Base-by-base conservation (phyloP, 2,113 vertebrate genomes). In the Mastomys natalensis region DNA sequence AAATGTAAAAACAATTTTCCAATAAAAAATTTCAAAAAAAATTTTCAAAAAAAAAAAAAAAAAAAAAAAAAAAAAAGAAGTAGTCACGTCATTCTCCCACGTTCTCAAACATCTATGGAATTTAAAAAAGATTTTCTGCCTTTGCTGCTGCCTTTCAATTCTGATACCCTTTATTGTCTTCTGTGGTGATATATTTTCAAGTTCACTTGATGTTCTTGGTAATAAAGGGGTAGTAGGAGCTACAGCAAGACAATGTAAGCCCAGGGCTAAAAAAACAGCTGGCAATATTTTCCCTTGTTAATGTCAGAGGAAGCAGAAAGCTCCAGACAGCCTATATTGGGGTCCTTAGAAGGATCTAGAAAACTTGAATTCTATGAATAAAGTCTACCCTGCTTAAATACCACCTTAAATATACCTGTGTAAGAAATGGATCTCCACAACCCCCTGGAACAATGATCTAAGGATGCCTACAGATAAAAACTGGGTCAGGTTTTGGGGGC, bases 231-330 rank as follows among this genome's bases (percentile, higher is more conserved):
- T 3, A 87, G 58, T 31, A 86, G 22, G 34, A 55, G 48, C 34
- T 29, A 81, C 11, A 72, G 64, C 11, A 62, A 85, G 45, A 81
- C 45, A 73, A 40, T 17, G 37, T 55, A 55, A 85, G 29, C 9
- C 55, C 6, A 74, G 60, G 43, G 55, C 58, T 66, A 80, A 82
- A 62, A 62, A 45, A 43, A 87, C 4, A 37, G 37, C 70, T 74
- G 43, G 84, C 45, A 9, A 80, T 60, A n/a, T 87, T 93, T 97
- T 95, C 68, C 58, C 81, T 93, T 76, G 70, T 76, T 72, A 89
- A 93, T 86, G 86, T 95, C 94, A 91, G 77, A 96, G 93, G 77
- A 95, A 91, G 55, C 10, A 53, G 76, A 48, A 96, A 51, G 77
- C 60, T 55, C 88, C 76, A 82, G 92, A 89, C 88, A 80, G 85